phyloP scores from a whole-genome alignment of 2,113 vertebrate genomes.

The Motacilla tschutschensis region DNA sequence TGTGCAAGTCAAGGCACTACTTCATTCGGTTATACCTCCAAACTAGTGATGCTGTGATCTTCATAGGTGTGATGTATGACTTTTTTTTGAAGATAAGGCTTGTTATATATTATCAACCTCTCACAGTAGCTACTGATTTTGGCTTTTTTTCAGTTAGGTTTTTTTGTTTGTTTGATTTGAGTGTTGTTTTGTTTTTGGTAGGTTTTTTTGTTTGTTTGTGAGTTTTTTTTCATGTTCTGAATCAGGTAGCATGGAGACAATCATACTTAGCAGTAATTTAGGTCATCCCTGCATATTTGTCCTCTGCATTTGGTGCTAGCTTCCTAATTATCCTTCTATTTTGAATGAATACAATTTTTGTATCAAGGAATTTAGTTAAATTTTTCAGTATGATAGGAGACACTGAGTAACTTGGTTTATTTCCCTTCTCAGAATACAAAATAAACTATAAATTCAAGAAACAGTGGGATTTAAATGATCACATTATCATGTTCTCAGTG shows the following conservation, averaged over 20 bases:
- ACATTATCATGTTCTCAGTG: not conserved
- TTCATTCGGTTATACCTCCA: not conserved
- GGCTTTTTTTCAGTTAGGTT: not conserved
- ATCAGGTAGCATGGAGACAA: not conserved
- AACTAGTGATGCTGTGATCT: not conserved
- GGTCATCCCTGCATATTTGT: not conserved
- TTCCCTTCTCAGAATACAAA: not conserved
- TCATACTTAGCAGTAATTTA: not conserved
- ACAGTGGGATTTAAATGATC: not conserved
- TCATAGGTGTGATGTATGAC: not conserved
- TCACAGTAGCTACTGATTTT: not conserved
- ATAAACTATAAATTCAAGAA: not conserved
- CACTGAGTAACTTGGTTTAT: not conserved
- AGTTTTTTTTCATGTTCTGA: not conserved
- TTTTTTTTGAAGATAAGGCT: not conserved
- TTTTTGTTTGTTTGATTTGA: not conserved
- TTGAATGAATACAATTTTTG: not conserved
- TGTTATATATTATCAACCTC: not conserved
- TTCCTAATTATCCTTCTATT: not conserved
- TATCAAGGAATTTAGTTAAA: not conserved
- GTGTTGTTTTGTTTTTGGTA: not conserved
- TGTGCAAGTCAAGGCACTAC: not conserved
- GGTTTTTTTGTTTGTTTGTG: not conserved
- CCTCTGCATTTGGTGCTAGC: not conserved
- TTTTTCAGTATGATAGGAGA: not conserved